Percentiles rank a stretch among this genome's conserved stretches.
phyloP scores from a whole-genome alignment of 1,140 invertebrate species.

The Coboldia fuscipes region DNA sequence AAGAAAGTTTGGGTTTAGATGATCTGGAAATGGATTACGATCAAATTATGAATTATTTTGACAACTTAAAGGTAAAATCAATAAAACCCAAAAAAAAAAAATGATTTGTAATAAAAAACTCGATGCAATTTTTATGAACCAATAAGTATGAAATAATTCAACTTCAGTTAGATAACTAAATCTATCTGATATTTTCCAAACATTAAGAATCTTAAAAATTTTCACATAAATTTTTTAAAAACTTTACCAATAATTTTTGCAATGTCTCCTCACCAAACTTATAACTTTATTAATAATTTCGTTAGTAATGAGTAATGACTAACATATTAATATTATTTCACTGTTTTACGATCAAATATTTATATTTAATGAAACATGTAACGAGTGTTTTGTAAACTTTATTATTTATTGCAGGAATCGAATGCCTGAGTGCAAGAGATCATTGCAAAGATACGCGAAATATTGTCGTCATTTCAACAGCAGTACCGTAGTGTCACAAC shows the following conservation, averaged over 20 bases:
- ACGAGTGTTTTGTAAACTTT: background rate
- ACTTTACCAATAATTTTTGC: too few species aligned
- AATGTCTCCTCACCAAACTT: too few species aligned
- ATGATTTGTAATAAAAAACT: background rate
- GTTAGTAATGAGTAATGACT: too few species aligned
- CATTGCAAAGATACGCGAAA: conserved; percentile 52
- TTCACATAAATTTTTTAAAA: too few species aligned
- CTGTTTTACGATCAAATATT: too few species aligned
- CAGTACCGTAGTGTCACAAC: conserved; percentile 34
- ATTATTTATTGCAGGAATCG: conserved; percentile 31
- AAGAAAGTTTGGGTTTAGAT: conserved; percentile 42
- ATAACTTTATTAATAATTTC: too few species aligned
- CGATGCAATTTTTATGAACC: background rate
- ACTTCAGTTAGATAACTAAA: too few species aligned
- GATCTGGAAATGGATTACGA: conserved; percentile 88
- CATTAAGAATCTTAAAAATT: too few species aligned
- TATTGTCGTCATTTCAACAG: conserved; percentile 47
- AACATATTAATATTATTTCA: too few species aligned
- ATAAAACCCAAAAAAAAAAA: conserved; percentile 6
- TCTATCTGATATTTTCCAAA: too few species aligned
- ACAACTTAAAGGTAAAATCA: conserved; percentile 79
- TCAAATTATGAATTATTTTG: conserved; percentile 93
- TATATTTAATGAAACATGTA: too few species aligned
- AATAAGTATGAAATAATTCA: background rate
- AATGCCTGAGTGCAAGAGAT: conserved; percentile 58